These are phyloP conservation scores for Rana temporaria DNA, from an alignment of 2,113 vertebrate species.

Conservation along the genomic window DNA sequence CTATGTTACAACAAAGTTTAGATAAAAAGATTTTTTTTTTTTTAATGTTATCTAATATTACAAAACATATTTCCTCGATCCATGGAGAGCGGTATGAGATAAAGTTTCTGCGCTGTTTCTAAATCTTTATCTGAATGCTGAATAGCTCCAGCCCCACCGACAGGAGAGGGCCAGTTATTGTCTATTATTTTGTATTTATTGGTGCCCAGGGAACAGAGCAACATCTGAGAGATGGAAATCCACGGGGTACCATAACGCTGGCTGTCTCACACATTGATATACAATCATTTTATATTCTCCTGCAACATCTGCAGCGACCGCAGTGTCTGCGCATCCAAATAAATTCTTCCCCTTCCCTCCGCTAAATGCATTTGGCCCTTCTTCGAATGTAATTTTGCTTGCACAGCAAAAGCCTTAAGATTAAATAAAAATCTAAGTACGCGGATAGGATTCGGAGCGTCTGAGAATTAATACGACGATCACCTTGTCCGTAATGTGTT, in stretches of 20 bases:
- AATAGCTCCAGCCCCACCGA: neutral
- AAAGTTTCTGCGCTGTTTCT: neutral
- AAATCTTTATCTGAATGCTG: conserved; percentile 25
- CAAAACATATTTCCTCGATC: neutral
- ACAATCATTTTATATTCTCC: conserved; percentile 49
- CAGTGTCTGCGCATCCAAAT: neutral
- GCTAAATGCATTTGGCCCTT: conserved; percentile 49
- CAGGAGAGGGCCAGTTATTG: conserved; percentile 9
- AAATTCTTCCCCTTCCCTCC: conserved; percentile 2
- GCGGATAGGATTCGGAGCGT: neutral
- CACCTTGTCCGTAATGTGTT: conserved; percentile 15
- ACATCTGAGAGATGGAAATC: conserved; percentile 55
- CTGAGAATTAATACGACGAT: conserved; percentile 6
- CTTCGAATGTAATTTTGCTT: conserved; percentile 46
- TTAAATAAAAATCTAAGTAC: conserved; percentile 32
- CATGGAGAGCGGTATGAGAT: neutral
- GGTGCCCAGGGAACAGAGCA: conserved; percentile 36
- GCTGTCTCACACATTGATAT: conserved; percentile 31
- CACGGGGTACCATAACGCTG: conserved; percentile 25
- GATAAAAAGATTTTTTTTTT: neutral
- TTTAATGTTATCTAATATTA: neutral
- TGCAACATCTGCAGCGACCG: conserved; percentile 46
- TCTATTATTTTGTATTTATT: conserved; percentile 55
- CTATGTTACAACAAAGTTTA: neutral
- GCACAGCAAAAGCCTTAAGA: conserved; percentile 18